Base-by-base conservation (phyloP, 92 coral and sea anemone species). In the Bergia sp. region DNA sequence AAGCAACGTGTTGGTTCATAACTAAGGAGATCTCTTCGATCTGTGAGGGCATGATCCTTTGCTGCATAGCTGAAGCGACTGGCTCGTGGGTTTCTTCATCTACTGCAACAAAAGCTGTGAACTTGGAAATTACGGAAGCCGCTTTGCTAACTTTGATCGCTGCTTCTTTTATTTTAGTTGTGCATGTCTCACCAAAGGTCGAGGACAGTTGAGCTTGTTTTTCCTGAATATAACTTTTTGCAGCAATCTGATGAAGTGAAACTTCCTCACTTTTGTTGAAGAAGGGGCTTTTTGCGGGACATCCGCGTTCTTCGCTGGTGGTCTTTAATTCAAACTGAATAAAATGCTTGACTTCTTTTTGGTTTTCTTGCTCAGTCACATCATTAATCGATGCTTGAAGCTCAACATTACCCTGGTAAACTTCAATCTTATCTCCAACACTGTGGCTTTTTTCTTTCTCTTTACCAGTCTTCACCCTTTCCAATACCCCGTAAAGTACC, bases 31-130 rank as follows among this genome's bases (percentile, higher is more conserved):
- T 1, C 15, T 36, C 44, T 15, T 10, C 12, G n/a, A 39, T 11
- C 3, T 11, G 11, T 37, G 47, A 3, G 21, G 37, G 8, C 44
- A 38, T 1, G 38, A 36, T 15, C 44, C 44, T 38, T 15, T 75
- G 76, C 61, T 82, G 77, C 91, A 92, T 36, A 42, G 91, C 82
- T 12, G 89, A 89, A 13, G 86, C 81, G 50, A 92, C 93, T 0
- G 94, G 91, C 29, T 92, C 88, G 45, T 49, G 78, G 41, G 64
- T 87, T 29, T 92, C 94, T 81, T 92, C 82, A 74, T 95, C 96
- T 44, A 95, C 92, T 10, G 94, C 98, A 23, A 95, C 94, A 79
- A 95, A 92, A 6, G 95, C 90, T 7, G 98, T 95, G 29, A 79
- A 73, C 72, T 90, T 86, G 16, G 96, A 95, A 2, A 92, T 87